Conservation (phyloP, 1,140 invertebrate genomes). For the Pygmarrhopalites habei region DNA sequence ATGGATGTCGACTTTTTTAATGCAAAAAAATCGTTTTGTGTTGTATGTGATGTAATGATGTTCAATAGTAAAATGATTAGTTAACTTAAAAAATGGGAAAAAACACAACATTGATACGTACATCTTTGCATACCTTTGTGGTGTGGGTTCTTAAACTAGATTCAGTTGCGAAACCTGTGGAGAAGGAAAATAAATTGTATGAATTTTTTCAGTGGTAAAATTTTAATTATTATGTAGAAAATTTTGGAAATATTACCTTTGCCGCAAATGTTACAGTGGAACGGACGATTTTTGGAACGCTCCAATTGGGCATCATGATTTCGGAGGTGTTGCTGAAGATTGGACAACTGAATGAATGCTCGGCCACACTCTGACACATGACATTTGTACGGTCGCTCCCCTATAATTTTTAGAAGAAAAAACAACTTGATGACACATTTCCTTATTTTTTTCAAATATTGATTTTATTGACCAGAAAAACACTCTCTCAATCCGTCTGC, state of each 20-base stretch:
- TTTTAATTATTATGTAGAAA: too few relatives aligned
- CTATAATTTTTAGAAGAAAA: constrained; percentile 59
- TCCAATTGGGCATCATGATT: constrained; percentile 95
- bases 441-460: not conserved
- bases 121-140: constrained; percentile 74
- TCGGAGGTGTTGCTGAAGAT: constrained; percentile 90
- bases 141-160: constrained; percentile 90
- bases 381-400: constrained; percentile 93
- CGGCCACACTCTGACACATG: constrained; percentile 89
- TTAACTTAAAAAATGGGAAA: too few relatives aligned
- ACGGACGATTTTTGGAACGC: constrained; percentile 86
- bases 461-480: too few relatives aligned
- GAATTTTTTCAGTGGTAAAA: too few relatives aligned
- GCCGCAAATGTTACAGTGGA: constrained; percentile 92
- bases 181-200: too few relatives aligned
- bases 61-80: not conserved
- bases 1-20: too few relatives aligned
- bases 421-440: constrained; percentile 19
- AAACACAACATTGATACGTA: constrained; percentile 25
- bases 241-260: too few relatives aligned
- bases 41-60: too few relatives aligned
- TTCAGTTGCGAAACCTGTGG: constrained; percentile 92
- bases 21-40: too few relatives aligned
- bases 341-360: constrained; percentile 94
- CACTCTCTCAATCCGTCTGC: too few relatives aligned